Conservation (phyloP, 2,888 invertebrate species). For the Lepidocyrtinus sp. region DNA sequence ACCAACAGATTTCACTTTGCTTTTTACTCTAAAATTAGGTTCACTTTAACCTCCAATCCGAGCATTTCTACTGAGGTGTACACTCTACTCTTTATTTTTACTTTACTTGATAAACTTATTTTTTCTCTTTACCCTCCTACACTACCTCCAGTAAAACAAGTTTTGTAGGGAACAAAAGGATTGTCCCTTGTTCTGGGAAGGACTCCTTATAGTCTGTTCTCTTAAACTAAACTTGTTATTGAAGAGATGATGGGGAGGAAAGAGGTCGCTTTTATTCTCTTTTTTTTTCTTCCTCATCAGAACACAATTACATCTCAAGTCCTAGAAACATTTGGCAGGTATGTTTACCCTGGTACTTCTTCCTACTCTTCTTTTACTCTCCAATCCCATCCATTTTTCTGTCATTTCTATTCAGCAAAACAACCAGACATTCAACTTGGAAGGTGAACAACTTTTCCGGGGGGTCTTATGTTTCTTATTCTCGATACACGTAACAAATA, state of each 20-base stretch:
- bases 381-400: neutral
- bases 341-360: neutral
- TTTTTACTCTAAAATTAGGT: neutral
- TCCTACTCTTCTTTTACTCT: neutral
- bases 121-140: no score
- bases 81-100: no score
- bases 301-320: neutral
- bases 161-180: neutral
- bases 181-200: no score
- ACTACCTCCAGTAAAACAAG: neutral
- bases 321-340: neutral
- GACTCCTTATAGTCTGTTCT: neutral
- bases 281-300: neutral
- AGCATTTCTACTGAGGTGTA: no score
- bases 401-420: neutral
- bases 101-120: no score
- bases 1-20: no score
- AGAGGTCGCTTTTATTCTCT: neutral
- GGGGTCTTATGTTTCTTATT: neutral
- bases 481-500: no score
- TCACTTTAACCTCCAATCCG: neutral
- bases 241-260: neutral
- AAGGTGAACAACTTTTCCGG: neutral
- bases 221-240: neutral
- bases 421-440: neutral